phyloP scores from a whole-genome alignment of 2,797 vertebrate genomes.

The Emydoidea blandingii region DNA sequence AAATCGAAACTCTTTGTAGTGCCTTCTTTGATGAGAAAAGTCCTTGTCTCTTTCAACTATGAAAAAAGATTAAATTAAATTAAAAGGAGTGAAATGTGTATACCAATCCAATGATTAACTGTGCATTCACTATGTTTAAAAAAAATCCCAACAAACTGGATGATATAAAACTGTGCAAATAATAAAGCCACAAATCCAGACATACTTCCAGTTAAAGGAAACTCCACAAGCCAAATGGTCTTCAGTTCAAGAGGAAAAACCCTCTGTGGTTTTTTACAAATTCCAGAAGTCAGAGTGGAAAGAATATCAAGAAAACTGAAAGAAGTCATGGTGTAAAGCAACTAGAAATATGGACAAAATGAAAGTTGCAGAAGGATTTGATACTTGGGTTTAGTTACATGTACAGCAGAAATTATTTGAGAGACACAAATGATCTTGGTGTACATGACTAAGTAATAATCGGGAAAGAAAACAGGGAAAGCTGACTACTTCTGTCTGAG shows the following conservation, averaged over 20 bases:
- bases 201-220: conserved; percentile 79
- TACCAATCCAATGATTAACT: conserved; percentile 59
- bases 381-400: conserved; percentile 31
- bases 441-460: not conserved
- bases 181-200: conserved; percentile 76
- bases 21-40: conserved; percentile 97
- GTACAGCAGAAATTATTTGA: conserved; percentile 11
- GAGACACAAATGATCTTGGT: conserved; percentile 10
- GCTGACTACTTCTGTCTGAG: not conserved
- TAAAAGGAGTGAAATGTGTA: conserved; percentile 33
- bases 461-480: conserved; percentile 3
- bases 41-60: conserved; percentile 99
- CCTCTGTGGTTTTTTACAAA: conserved; percentile 72
- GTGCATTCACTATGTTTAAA: conserved; percentile 60
- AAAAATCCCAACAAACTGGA: conserved; percentile 72
- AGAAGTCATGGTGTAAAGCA: conserved; percentile 48
- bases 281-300: conserved; percentile 75
- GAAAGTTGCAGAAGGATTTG: conserved; percentile 67
- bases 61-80: conserved; percentile 63
- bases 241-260: conserved; percentile 76
- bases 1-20: conserved; percentile 99
- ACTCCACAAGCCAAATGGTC: conserved; percentile 73
- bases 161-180: conserved; percentile 75
- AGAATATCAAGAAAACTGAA: conserved; percentile 69
- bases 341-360: conserved; percentile 56